Evolutionary conservation across 2,888 invertebrate genomes (phyloP).

Genomic region (Tigriopus californicus): DNA sequence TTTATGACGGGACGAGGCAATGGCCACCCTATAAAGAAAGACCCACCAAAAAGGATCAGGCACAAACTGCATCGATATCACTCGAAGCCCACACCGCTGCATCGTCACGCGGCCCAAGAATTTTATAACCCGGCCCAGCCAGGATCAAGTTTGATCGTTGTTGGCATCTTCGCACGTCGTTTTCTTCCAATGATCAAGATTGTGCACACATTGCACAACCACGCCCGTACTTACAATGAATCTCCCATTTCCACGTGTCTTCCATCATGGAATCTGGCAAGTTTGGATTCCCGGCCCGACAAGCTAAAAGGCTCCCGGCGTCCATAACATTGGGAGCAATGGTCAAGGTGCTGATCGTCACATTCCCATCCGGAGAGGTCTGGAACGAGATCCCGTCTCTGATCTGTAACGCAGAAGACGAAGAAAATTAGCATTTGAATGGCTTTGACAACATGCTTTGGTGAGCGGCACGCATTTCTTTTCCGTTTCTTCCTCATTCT

Average conservation of each 20-base stretch:
- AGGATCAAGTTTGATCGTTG: too few relatives aligned
- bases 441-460: not conserved
- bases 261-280: constrained; percentile 52
- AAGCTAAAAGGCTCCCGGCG: constrained; percentile 60
- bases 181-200: too few relatives aligned
- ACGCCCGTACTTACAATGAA: constrained; percentile 50
- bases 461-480: too few relatives aligned
- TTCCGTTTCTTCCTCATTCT: not conserved
- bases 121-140: too few relatives aligned
- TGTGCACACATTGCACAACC: too few relatives aligned
- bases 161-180: too few relatives aligned
- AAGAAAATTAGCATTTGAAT: not conserved
- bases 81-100: too few relatives aligned
- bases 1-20: too few relatives aligned
- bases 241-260: constrained; percentile 67
- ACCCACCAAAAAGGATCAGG: too few relatives aligned
- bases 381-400: constrained; percentile 25
- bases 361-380: constrained; percentile 70
- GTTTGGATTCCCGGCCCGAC: constrained; percentile 63
- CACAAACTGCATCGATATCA: too few relatives aligned
- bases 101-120: too few relatives aligned
- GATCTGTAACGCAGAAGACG: constrained; percentile 21
- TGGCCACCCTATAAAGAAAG: too few relatives aligned
- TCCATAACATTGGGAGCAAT: constrained; percentile 58
- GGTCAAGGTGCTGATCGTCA: constrained; percentile 66